Conservation (phyloP, 2,888 invertebrate species). For the Xanthorhoe spadicearia region DNA sequence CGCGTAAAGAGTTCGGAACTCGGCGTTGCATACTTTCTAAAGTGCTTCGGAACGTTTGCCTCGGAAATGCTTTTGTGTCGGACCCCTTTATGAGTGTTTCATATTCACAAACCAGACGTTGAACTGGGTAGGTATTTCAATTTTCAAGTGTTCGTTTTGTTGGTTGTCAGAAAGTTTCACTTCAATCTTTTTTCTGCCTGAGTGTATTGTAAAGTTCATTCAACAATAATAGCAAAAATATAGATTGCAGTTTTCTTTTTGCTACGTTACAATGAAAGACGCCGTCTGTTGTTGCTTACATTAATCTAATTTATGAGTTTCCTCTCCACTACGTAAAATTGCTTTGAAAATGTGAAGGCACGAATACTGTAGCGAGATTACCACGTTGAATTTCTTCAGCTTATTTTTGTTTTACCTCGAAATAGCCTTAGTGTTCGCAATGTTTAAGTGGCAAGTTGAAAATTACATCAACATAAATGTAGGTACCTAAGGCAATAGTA, state of each 20-base stretch:
- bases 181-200: background rate
- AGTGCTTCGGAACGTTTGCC: constrained; percentile 17
- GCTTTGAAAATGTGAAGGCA: constrained; percentile 44
- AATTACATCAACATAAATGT: background rate
- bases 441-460: background rate
- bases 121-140: constrained; percentile 3
- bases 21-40: constrained; percentile 26
- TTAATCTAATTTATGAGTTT: constrained; percentile 45
- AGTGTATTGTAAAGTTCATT: constrained; percentile 10
- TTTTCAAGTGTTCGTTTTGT: constrained; percentile 12
- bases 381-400: constrained; percentile 14
- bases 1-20: constrained; percentile 22
- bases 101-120: constrained; percentile 14
- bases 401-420: constrained; percentile 13
- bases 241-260: constrained; percentile 4
- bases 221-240: constrained; percentile 2
- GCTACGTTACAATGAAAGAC: constrained; percentile 6
- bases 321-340: constrained; percentile 44
- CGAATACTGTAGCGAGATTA: constrained; percentile 21
- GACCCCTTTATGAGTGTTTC: constrained; percentile 10
- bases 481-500: background rate
- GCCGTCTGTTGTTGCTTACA: constrained; percentile 24
- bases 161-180: background rate
- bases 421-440: background rate
- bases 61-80: constrained; percentile 19